Conservation (phyloP, 2,888 invertebrate genomes). For the Ptychoptera albimana region DNA sequence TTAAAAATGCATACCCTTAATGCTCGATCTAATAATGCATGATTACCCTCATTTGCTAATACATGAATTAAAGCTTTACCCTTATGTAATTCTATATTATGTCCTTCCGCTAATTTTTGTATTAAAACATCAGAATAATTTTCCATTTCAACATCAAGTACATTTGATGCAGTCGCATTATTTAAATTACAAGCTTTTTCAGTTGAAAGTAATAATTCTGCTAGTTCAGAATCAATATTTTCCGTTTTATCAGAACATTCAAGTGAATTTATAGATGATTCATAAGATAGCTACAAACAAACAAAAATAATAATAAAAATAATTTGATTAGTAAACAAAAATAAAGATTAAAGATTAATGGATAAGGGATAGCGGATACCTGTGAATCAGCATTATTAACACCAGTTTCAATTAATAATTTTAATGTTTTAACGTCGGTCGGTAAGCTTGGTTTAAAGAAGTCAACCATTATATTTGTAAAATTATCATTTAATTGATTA, state of each 20-base stretch:
- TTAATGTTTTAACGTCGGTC: constrained; percentile 52
- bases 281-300: constrained; percentile 22
- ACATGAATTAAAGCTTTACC: constrained; percentile 60
- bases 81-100: constrained; percentile 30
- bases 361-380: constrained; percentile 8
- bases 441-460: constrained; percentile 43
- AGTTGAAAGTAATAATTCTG: constrained; percentile 27
- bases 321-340: not conserved
- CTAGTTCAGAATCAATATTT: constrained; percentile 30
- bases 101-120: constrained; percentile 28
- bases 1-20: constrained; percentile 33
- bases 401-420: constrained; percentile 59
- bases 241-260: constrained; percentile 29
- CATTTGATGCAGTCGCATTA: constrained; percentile 26
- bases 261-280: constrained; percentile 28
- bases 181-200: constrained; percentile 27
- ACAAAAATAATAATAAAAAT: not conserved
- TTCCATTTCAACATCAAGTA: constrained; percentile 26
- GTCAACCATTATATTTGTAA: constrained; percentile 31
- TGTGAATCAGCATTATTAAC: constrained; percentile 35
- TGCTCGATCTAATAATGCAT: constrained; percentile 44
- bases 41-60: constrained; percentile 59
- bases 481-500: constrained; percentile 26
- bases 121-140: constrained; percentile 11
- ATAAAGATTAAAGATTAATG: not conserved